Evolutionary conservation across 2,797 vertebrate genomes (phyloP).

Genomic region (Morus bassanus): DNA sequence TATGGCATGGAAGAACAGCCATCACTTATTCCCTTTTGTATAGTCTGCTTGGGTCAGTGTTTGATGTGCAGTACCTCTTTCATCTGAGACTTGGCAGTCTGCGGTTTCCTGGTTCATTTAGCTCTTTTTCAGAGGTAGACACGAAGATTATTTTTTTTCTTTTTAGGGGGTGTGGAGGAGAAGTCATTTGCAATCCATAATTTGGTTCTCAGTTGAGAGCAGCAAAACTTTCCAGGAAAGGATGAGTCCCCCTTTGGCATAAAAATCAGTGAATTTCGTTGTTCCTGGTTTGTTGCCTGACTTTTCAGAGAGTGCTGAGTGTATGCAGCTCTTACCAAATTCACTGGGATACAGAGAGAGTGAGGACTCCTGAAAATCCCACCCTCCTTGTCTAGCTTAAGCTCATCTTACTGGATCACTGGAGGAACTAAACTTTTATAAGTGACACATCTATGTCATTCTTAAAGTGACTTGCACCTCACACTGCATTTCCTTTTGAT

Average conservation of each 20-base stretch:
- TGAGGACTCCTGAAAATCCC: background rate
- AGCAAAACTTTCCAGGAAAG: constrained; percentile 31
- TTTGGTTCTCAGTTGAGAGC: background rate
- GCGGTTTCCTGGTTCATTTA: background rate
- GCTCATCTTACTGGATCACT: background rate
- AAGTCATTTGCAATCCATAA: background rate
- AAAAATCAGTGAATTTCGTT: background rate
- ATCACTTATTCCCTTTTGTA: background rate
- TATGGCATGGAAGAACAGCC: background rate
- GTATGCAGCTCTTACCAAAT: background rate
- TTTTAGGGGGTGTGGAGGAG: background rate
- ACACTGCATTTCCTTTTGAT: background rate
- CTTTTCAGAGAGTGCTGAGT: background rate
- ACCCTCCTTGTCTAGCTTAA: background rate
- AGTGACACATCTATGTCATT: background rate
- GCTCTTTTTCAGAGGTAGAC: background rate
- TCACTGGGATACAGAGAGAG: background rate
- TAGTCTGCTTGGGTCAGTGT: background rate
- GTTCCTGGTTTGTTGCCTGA: constrained; percentile 12
- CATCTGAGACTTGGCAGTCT: background rate
- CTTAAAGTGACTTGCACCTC: background rate
- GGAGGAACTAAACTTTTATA: background rate
- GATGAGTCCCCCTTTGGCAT: constrained; percentile 13
- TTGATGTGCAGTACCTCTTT: background rate
- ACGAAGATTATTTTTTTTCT: background rate